phyloP scores from a whole-genome alignment of 2,888 invertebrate genomes.

The Agrochola macilenta region DNA sequence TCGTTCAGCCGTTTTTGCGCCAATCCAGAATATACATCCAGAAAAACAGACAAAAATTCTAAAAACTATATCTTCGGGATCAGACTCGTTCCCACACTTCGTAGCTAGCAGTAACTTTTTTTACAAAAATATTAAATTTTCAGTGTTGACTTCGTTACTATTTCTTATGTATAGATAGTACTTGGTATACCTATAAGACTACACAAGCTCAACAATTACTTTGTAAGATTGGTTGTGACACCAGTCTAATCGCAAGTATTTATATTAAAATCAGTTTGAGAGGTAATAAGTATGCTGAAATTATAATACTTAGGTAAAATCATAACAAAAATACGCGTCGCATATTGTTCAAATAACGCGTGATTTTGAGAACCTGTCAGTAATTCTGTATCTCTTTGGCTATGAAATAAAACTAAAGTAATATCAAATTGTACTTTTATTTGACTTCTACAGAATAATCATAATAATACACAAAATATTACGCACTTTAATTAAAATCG shows the following conservation, averaged over 20 bases:
- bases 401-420: conserved; percentile 54
- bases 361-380: neutral
- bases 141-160: no score
- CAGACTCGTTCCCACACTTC: no score
- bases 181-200: no score
- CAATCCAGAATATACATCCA: no score
- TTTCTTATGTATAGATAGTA: no score
- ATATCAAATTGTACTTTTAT: conserved; percentile 33
- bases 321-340: neutral
- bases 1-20: no score
- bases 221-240: no score
- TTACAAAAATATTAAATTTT: no score
- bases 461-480: neutral
- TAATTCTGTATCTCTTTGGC: conserved; percentile 11
- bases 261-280: neutral
- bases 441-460: conserved; percentile 11
- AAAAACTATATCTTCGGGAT: no score
- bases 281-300: neutral
- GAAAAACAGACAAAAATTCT: no score
- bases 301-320: neutral
- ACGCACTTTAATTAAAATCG: neutral
- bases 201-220: no score
- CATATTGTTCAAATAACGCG: neutral
- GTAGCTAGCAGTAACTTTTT: no score
- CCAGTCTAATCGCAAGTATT: neutral